Evolutionary conservation across 2,888 invertebrate genomes (phyloP), one percentile per base, ranked within the genome.

Genomic region (Mimas tiliae): DNA sequence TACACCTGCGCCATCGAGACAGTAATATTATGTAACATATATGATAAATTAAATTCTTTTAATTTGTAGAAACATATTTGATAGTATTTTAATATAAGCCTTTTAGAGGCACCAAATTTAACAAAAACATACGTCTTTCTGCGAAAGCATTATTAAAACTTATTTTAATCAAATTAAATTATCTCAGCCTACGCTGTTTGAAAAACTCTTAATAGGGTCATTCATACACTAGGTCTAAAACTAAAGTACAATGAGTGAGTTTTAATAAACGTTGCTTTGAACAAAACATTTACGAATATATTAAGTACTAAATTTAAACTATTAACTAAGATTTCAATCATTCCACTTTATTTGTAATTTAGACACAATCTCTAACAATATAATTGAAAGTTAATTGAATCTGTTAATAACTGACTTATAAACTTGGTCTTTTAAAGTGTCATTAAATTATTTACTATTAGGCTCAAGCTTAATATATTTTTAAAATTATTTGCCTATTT

Each of bases 261-360:
- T 53, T 45, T n/a, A 53, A 52, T 47, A 21, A 42, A 47, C 21
- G 45, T 2, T 9, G 42, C 47, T 42, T 55, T 47, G 50, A 55
- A 48, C 9, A 65, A 68, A 71, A 69, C 69, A 71, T 67, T 64
- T 42, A 50, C n/a, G 45, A 42, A 34, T n/a, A n/a, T 70, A 70
- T 4, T 27, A 68, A 70, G 69, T 68, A 14, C 12, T 27, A 70
- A 70, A 68, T 66, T 72, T 74, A 69, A 73, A 73, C 74, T 78
- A 78, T 74, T 72, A 69, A 72, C 66, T 47, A 52, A 68, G 68
- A 74, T 70, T 69, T 74, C 73, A 73, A 74, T 77, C 68, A 53
- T 45, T 16, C 14, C 38, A 27, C 14, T 45, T 53, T 45, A 64
- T 45, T 45, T 64, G 8, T 38, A 52, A 45, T 64, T 64, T 53